A percentile compares a stretch with the other conserved stretches of the same genome.
These are phyloP conservation scores for Itoplectis maculator DNA, from an alignment of 2,888 invertebrate species.

Conservation along the genomic window DNA sequence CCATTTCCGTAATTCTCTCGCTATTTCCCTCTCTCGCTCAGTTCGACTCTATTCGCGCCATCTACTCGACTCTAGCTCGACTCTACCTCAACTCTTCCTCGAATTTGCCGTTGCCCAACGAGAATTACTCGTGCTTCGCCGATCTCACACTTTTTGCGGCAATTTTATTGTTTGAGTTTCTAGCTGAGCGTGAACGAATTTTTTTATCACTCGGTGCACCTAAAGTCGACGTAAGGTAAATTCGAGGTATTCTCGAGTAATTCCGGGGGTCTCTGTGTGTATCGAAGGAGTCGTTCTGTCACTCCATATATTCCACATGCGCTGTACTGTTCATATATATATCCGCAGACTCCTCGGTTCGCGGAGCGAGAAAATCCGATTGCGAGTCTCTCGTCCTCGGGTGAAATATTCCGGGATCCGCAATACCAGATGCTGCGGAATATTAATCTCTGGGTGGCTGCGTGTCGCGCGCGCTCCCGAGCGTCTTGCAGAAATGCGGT, in stretches of 20 bases:
- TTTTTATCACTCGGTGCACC: not conserved
- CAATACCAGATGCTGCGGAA: conserved; percentile 68
- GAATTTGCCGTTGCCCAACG: too few relatives aligned
- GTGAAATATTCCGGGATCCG: conserved; percentile 69
- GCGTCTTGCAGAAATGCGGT: conserved; percentile 66
- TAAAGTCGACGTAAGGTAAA: not conserved
- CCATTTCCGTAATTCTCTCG: conserved; percentile 46
- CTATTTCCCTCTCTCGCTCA: too few relatives aligned
- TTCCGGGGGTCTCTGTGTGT: not conserved
- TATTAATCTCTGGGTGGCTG: conserved; percentile 73
- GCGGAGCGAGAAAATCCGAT: conserved; percentile 49
- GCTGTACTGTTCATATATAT: too few relatives aligned
- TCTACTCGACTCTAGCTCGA: too few relatives aligned
- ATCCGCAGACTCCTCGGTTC: not conserved
- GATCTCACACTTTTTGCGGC: not conserved
- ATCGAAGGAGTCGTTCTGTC: not conserved
- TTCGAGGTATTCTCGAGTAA: not conserved
- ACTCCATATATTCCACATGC: not conserved
- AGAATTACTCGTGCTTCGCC: conserved; percentile 5
- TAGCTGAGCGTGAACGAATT: not conserved
- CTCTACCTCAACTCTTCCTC: conserved; percentile 2
- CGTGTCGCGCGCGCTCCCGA: conserved; percentile 26
- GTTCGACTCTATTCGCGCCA: too few relatives aligned
- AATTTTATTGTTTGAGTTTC: conserved; percentile 10
- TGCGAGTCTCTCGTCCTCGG: conserved; percentile 7